phyloP scores from a whole-genome alignment of 2,797 vertebrate species.

The Gymnoscopelus microlampas region DNA sequence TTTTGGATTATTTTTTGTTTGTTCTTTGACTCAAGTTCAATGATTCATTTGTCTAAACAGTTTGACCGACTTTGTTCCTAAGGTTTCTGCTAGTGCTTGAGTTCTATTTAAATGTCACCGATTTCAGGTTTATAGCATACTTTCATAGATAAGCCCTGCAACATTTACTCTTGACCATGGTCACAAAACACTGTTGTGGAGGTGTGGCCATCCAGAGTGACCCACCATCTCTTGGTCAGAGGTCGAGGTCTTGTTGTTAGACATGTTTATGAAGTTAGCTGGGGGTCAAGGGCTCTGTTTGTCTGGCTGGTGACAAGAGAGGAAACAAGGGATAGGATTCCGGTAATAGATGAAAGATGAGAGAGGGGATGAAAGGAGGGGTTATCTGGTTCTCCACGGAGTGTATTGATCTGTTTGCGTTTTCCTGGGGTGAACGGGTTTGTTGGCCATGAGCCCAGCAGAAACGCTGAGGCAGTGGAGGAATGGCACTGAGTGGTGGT shows the following conservation, averaged over 20 bases:
- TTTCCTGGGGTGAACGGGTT: slow-evolving; percentile 75
- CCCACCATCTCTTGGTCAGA: slow-evolving; percentile 46
- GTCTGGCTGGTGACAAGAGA: slow-evolving; percentile 63
- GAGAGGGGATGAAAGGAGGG: slow-evolving; percentile 72
- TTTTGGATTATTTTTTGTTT: no score
- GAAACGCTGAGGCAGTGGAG: slow-evolving; percentile 74
- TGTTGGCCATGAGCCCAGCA: slow-evolving; percentile 72
- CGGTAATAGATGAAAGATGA: slow-evolving; percentile 78
- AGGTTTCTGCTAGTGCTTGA: no score
- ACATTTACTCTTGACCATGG: slow-evolving; percentile 11
- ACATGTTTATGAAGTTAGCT: slow-evolving; percentile 63
- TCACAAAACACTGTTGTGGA: slow-evolving; percentile 20
- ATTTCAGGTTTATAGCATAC: no score
- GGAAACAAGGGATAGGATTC: slow-evolving; percentile 74
- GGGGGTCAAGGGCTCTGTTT: slow-evolving; percentile 68
- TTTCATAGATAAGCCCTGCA: not conserved
- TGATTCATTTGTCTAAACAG: no score
- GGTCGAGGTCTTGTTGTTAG: slow-evolving; percentile 62
- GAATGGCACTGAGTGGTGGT: slow-evolving; percentile 40
- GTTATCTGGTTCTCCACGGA: slow-evolving; percentile 69
- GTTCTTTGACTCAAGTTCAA: no score
- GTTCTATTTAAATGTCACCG: no score
- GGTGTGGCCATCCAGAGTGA: slow-evolving; percentile 1
- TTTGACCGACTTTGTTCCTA: no score
- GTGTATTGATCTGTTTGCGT: slow-evolving; percentile 76